Evolutionary conservation across 2,797 vertebrate species (phyloP).

Genomic region (Hoplostethus mediterraneus): DNA sequence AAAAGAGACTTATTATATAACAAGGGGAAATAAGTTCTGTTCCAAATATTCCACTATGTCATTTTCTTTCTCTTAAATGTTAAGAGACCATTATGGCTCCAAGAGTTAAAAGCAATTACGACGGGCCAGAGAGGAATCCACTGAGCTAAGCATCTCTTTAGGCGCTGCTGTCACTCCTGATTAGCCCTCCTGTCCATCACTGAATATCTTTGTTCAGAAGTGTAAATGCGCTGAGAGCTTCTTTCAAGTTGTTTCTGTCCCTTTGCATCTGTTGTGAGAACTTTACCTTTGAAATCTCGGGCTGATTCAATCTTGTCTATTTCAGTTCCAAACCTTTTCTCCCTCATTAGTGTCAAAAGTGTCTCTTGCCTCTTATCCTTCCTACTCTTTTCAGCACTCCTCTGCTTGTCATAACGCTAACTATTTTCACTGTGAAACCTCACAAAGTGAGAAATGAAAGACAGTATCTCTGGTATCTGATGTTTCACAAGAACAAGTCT

Average conservation of each 20-base stretch:
- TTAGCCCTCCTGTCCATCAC: constrained; percentile 17
- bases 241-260: constrained; percentile 48
- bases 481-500: constrained; percentile 6
- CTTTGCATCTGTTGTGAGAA: constrained; percentile 52
- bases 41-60: constrained; percentile 2
- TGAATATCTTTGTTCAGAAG: constrained; percentile 23
- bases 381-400: constrained; percentile 26
- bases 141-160: not conserved
- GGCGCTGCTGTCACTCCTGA: not conserved
- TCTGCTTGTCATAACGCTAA: constrained; percentile 17
- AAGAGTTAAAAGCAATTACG: constrained; percentile 15
- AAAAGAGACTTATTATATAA: too few species aligned
- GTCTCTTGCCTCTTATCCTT: constrained; percentile 28
- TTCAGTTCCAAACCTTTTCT: constrained; percentile 24
- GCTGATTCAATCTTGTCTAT: constrained; percentile 31
- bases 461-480: not conserved
- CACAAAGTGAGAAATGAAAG: constrained; percentile 28
- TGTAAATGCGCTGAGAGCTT: constrained; percentile 18
- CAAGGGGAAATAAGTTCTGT: not conserved
- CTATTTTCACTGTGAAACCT: constrained; percentile 38
- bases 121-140: constrained; percentile 2
- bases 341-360: constrained; percentile 56
- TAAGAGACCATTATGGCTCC: not conserved
- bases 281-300: constrained; percentile 58
- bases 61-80: not conserved